A percentile compares a stretch with the other conserved stretches of the same genome.
Conservation (phyloP, 1,140 invertebrate species). For the Trichomalopsis sarcophagae region DNA sequence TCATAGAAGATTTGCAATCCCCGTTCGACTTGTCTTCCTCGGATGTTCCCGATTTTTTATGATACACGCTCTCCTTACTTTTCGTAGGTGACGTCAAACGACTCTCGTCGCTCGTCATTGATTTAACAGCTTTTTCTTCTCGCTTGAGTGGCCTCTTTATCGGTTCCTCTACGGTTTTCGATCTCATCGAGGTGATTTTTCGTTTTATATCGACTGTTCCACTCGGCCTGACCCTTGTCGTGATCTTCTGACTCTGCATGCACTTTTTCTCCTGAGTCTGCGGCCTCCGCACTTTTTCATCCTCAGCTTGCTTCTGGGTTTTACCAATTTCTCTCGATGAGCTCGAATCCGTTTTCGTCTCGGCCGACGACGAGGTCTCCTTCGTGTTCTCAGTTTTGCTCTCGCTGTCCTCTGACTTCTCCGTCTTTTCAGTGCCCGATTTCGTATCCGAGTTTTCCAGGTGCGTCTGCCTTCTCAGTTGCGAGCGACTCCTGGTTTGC, state of each 20-base stretch:
- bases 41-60: slow-evolving; percentile 3
- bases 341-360: slow-evolving; percentile 8
- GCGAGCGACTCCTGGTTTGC: slow-evolving; percentile 42
- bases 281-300: background rate
- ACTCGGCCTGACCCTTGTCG: background rate
- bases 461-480: slow-evolving; percentile 56
- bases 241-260: slow-evolving; percentile 1
- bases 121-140: slow-evolving; percentile 33
- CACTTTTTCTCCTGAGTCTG: slow-evolving; percentile 17
- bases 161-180: background rate
- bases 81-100: slow-evolving; percentile 16
- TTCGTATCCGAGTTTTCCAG: slow-evolving; percentile 43
- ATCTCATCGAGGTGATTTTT: slow-evolving; percentile 31
- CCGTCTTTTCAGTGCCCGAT: slow-evolving; percentile 25
- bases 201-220: slow-evolving; percentile 6
- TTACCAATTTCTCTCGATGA: background rate
- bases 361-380: slow-evolving; percentile 16
- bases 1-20: slow-evolving; percentile 13
- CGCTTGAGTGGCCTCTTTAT: background rate
- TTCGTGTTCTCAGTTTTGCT: slow-evolving; percentile 34
- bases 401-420: slow-evolving; percentile 27
- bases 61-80: background rate
- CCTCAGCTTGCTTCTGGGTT: slow-evolving; percentile 12
- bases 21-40: slow-evolving; percentile 32
- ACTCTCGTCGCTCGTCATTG: slow-evolving; percentile 21